Evolutionary conservation across 2,797 vertebrate species (phyloP).

Genomic region (Cynodonichthys magdalenae): DNA sequence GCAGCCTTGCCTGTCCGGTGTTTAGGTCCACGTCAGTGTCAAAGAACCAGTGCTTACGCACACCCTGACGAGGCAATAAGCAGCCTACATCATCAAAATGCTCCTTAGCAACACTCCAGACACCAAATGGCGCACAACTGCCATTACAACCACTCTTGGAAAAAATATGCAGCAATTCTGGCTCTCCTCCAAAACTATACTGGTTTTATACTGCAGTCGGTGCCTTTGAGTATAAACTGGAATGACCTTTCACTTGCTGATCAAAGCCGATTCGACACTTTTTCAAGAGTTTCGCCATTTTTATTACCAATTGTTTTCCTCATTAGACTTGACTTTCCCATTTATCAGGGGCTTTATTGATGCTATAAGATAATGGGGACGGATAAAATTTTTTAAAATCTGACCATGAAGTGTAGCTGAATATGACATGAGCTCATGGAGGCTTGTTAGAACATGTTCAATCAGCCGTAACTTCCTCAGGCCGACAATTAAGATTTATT

Average conservation of each 20-base stretch:
- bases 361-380: not conserved
- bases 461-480: conserved; percentile 13
- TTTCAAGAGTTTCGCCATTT: not conserved
- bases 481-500: conserved; percentile 8
- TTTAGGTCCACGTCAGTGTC: conserved; percentile 63
- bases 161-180: conserved; percentile 40
- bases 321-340: conserved; percentile 7
- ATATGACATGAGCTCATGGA: too few species aligned
- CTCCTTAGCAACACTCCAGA: conserved; percentile 46
- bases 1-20: conserved; percentile 60
- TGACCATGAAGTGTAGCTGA: too few species aligned
- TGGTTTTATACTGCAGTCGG: conserved; percentile 30
- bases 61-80: conserved; percentile 53
- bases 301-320: conserved; percentile 4
- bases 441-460: too few species aligned
- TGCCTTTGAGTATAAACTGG: conserved; percentile 34
- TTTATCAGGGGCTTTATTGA: conserved; percentile 8
- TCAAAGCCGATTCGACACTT: not conserved
- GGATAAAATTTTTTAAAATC: not conserved
- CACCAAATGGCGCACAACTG: conserved; percentile 62
- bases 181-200: conserved; percentile 32
- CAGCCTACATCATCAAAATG: conserved; percentile 60
- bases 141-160: conserved; percentile 47
- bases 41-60: conserved; percentile 55
- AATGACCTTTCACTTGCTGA: conserved; percentile 38